Evolutionary conservation across 2,113 vertebrate genomes (phyloP).

Genomic region (Clarias magur): DNA sequence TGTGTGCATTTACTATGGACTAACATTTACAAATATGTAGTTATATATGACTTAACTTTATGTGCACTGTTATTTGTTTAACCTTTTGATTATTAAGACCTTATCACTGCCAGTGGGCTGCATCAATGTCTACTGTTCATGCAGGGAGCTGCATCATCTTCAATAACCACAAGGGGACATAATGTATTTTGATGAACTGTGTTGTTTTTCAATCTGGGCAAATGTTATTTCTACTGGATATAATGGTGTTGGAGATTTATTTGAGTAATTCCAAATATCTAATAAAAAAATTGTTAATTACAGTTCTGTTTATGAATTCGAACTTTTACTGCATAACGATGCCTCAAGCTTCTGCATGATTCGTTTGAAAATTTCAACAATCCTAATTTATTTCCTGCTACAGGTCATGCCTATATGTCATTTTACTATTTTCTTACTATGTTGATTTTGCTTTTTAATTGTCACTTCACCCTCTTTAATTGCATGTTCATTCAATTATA

Average conservation of each 20-base stretch:
- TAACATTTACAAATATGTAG: constrained; percentile 62
- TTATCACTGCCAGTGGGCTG: constrained; percentile 72
- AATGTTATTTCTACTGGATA: background rate
- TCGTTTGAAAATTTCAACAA: background rate
- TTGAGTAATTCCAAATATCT: constrained; percentile 9
- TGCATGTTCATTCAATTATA: background rate
- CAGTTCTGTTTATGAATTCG: background rate
- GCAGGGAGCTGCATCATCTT: constrained; percentile 14
- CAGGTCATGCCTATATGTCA: background rate
- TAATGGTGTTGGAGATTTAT: background rate
- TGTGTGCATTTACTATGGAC: constrained; percentile 57
- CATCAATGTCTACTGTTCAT: constrained; percentile 39
- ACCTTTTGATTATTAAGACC: constrained; percentile 48
- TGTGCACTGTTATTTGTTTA: constrained; percentile 34
- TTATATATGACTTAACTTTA: constrained; percentile 47
- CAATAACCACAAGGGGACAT: constrained; percentile 13
- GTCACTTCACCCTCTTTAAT: background rate
- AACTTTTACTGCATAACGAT: background rate
- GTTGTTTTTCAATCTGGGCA: background rate
- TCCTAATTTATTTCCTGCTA: background rate
- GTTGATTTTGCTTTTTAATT: background rate
- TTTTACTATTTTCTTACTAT: background rate
- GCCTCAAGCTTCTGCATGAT: background rate
- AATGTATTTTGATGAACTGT: background rate
- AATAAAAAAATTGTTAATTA: constrained; percentile 16